phyloP scores from a whole-genome alignment of 2,888 invertebrate species.

The Omphaloscelis lunosa region DNA sequence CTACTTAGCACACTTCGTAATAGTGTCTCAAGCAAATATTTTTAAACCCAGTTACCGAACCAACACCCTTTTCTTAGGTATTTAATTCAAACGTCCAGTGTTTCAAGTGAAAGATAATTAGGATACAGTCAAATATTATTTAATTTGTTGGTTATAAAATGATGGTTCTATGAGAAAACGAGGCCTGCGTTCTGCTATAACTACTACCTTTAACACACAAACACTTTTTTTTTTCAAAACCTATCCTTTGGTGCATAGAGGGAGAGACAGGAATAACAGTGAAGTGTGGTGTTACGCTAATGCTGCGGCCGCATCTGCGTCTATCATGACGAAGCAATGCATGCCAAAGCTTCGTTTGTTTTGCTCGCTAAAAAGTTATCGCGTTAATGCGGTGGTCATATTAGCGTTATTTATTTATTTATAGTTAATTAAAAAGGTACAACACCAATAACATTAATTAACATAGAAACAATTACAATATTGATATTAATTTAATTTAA shows the following conservation, averaged over 20 bases:
- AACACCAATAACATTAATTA: too few relatives aligned
- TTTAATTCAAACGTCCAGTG: neutral
- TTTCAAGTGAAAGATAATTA: too few relatives aligned
- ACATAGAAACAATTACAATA: too few relatives aligned
- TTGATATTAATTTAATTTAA: too few relatives aligned
- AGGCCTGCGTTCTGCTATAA: neutral
- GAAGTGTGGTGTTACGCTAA: neutral
- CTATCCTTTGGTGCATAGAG: too few relatives aligned
- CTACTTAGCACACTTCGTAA: slow-evolving; percentile 32
- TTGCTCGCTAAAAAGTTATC: too few relatives aligned
- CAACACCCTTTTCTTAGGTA: neutral
- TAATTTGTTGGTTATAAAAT: neutral
- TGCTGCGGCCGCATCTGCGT: neutral
- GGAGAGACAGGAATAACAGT: slow-evolving; percentile 41
- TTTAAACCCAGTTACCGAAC: neutral
- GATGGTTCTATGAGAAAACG: neutral
- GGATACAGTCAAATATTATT: neutral
- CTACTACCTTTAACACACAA: neutral
- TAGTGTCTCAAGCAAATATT: slow-evolving; percentile 22
- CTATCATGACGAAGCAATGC: too few relatives aligned
- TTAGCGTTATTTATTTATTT: too few relatives aligned
- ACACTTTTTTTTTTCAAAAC: neutral
- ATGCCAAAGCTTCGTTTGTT: too few relatives aligned
- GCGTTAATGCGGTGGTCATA: too few relatives aligned
- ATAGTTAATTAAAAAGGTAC: too few relatives aligned